Conservation (phyloP, 2,888 invertebrate species). For the Acleris literana region DNA sequence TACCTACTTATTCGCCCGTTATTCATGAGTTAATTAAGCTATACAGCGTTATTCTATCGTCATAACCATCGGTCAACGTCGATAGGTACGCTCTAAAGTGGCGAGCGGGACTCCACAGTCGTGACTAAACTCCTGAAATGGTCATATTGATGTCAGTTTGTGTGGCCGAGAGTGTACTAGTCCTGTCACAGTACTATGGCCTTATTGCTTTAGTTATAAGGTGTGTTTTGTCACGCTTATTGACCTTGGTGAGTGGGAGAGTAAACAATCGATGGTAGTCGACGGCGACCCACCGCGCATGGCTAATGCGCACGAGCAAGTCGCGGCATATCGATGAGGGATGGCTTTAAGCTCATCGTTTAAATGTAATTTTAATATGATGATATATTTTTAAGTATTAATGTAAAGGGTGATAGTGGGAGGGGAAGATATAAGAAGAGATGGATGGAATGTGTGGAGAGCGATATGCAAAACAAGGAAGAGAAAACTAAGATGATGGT, state of each 20-base stretch:
- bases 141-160: conserved; percentile 64
- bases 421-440: too few species aligned
- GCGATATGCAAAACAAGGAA: too few species aligned
- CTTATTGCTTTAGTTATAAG: conserved; percentile 57
- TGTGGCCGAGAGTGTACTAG: conserved; percentile 58
- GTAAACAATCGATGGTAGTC: conserved; percentile 75
- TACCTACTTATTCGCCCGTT: conserved; percentile 55
- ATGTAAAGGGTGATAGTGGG: too few species aligned
- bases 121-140: conserved; percentile 79
- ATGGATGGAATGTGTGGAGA: too few species aligned
- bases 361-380: conserved; percentile 51
- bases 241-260: conserved; percentile 60
- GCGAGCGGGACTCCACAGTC: conserved; percentile 66
- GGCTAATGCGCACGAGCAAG: conserved; percentile 68
- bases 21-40: conserved; percentile 77
- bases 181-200: conserved; percentile 38
- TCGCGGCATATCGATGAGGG: conserved; percentile 73
- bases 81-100: conserved; percentile 69
- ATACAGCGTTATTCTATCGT: conserved; percentile 81
- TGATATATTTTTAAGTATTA: too few species aligned
- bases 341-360: conserved; percentile 57
- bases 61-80: conserved; percentile 78
- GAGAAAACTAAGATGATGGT: too few species aligned
- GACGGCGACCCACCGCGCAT: conserved; percentile 69
- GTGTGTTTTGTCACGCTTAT: conserved; percentile 54